Base-by-base conservation (phyloP, 2,797 vertebrate genomes). In the Aulostomus chinensis region DNA sequence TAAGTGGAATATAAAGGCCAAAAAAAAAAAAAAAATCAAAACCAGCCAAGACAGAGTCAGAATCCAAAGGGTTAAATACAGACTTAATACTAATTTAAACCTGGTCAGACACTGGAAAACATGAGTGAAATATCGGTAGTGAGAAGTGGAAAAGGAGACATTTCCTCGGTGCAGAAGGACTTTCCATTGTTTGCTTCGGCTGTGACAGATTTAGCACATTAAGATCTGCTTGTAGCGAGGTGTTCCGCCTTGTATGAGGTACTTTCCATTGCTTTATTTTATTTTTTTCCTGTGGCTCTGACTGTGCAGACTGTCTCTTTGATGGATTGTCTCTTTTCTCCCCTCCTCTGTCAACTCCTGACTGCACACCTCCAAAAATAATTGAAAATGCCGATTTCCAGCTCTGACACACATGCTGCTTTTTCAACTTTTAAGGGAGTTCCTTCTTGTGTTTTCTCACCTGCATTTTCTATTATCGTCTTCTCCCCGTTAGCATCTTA, bases 271-370 rank as follows among this genome's bases (percentile, higher is more conserved):
- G 6, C 50, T 43, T 39, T 25, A 46, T 31, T 29, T 17, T 22
- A 31, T 9, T 37, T 12, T 24, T 21, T 18, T 7, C 9, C 29
- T 34, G 24, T 31, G 31, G 36, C 66, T 68, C 53, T 66, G 48
- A 50, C 58, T 76, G 61, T 51, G 57, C 72, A 64, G 49, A 58
- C 58, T 81, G 74, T 82, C 80, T 71, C 24, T 80, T 76, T 84
- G 84, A 86, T 81, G 78, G 75, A 86, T 85, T 21, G 58, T 82
- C 75, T 81, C 68, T 66, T 16, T 24, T 73, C 68, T 70, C 63
- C 50, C 34, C 57, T 72, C 53, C 57, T 73, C 56, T 57, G 59
- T 82, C 73, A 55, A 28, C 66, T 57, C 49, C 47, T 50, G 42
- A 56, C 78, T 62, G 68, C 67, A 51, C 70, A 63, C 62, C 67